phyloP scores from a whole-genome alignment of 2,113 vertebrate species.

The Tautogolabrus adspersus region DNA sequence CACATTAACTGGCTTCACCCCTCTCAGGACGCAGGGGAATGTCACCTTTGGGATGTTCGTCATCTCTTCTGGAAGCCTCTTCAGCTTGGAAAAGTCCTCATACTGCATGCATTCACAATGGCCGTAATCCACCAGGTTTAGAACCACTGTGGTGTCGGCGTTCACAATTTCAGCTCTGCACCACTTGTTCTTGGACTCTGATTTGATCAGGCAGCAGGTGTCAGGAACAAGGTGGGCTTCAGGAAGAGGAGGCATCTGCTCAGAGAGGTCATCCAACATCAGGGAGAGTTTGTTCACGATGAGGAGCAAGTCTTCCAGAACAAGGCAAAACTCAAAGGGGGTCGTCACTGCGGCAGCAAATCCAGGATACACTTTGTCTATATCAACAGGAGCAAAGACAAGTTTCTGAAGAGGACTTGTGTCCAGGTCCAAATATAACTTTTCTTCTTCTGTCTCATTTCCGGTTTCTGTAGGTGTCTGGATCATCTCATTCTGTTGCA shows the following conservation, averaged over 20 bases:
- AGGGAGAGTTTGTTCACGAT: constrained; percentile 78
- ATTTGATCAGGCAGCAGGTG: constrained; percentile 82
- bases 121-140: constrained; percentile 88
- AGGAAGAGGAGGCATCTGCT: constrained; percentile 75
- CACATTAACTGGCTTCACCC: constrained; percentile 73
- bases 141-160: constrained; percentile 68
- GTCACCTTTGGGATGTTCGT: constrained; percentile 80
- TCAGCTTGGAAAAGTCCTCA: constrained; percentile 77
- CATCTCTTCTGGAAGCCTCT: constrained; percentile 81
- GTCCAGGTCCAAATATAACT: neutral
- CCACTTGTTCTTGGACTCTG: constrained; percentile 81
- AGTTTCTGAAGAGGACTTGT: constrained; percentile 39
- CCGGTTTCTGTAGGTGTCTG: neutral
- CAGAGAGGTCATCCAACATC: constrained; percentile 82
- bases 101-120: constrained; percentile 74
- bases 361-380: constrained; percentile 73
- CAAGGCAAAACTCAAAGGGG: constrained; percentile 87
- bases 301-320: constrained; percentile 82
- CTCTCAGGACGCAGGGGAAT: constrained; percentile 83
- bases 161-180: constrained; percentile 86
- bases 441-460: neutral
- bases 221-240: constrained; percentile 78
- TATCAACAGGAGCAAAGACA: constrained; percentile 70
- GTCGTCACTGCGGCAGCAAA: constrained; percentile 81
- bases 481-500: neutral